A percentile compares a stretch with the other conserved stretches of the same genome.
Conservation (phyloP, 2,888 invertebrate species). For the Macrosiphum euphorbiae region DNA sequence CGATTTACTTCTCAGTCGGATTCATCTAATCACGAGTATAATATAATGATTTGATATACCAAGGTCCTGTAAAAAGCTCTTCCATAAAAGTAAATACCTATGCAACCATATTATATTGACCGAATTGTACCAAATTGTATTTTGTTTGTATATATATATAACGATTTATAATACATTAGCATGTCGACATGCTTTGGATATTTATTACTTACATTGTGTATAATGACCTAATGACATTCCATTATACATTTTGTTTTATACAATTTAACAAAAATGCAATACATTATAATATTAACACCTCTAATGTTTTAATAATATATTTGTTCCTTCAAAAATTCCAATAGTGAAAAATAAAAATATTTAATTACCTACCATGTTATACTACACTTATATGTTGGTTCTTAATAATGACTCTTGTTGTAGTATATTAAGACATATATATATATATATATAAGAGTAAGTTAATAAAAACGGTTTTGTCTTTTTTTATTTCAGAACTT, state of each 20-base stretch:
- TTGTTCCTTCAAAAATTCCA: neutral
- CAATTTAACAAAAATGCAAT: neutral
- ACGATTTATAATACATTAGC: neutral
- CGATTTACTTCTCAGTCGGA: neutral
- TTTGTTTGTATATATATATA: neutral
- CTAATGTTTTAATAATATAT: neutral
- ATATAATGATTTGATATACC: neutral
- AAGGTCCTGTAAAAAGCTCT: neutral
- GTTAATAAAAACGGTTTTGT: neutral
- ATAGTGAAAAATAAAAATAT: neutral
- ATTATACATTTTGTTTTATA: neutral
- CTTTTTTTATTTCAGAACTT: conserved; percentile 61
- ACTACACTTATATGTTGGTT: neutral
- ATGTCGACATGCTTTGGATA: neutral
- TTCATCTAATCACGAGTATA: neutral
- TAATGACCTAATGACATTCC: neutral
- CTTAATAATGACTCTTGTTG: neutral
- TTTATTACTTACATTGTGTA: neutral
- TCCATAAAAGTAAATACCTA: neutral
- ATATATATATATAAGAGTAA: neutral
- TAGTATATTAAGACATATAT: neutral
- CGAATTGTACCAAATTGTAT: neutral
- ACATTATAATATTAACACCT: neutral
- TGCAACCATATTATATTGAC: neutral
- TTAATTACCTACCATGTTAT: neutral